phyloP scores from a whole-genome alignment of 1,140 invertebrate genomes.

The Lysiphlebus fabarum region DNA sequence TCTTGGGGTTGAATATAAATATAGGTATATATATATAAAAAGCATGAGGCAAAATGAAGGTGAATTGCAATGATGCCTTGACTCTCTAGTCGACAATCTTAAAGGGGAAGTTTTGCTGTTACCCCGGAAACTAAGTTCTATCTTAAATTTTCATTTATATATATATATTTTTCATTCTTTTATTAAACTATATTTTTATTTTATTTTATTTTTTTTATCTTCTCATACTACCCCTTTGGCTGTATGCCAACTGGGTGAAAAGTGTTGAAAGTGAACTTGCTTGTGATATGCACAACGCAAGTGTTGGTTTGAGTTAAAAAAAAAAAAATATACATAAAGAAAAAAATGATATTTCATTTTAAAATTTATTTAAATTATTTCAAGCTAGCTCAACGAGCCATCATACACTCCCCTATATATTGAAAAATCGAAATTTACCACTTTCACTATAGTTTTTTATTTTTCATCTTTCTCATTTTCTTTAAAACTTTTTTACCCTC shows the following conservation, averaged over 20 bases:
- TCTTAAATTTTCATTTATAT: conserved; percentile 28
- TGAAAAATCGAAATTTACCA: conserved; percentile 38
- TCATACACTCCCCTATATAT: conserved; percentile 26
- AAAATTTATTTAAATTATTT: conserved; percentile 51
- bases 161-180: conserved; percentile 19
- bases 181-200: neutral
- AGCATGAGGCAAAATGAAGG: conserved; percentile 39
- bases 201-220: conserved; percentile 15
- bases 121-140: conserved; percentile 42
- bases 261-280: conserved; percentile 50
- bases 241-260: conserved; percentile 54
- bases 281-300: conserved; percentile 41
- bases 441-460: conserved; percentile 20
- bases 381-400: conserved; percentile 15
- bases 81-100: conserved; percentile 35
- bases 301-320: conserved; percentile 14
- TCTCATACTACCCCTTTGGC: conserved; percentile 40
- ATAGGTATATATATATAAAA: too few relatives aligned
- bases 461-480: conserved; percentile 18
- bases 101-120: conserved; percentile 52
- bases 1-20: conserved; percentile 26
- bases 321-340: conserved; percentile 1
- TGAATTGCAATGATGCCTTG: conserved; percentile 24
- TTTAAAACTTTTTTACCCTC: conserved; percentile 22
- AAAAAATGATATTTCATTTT: conserved; percentile 34